These are phyloP conservation scores for Phalera bucephala DNA, from an alignment of 2,888 invertebrate species.

Conservation along the genomic window DNA sequence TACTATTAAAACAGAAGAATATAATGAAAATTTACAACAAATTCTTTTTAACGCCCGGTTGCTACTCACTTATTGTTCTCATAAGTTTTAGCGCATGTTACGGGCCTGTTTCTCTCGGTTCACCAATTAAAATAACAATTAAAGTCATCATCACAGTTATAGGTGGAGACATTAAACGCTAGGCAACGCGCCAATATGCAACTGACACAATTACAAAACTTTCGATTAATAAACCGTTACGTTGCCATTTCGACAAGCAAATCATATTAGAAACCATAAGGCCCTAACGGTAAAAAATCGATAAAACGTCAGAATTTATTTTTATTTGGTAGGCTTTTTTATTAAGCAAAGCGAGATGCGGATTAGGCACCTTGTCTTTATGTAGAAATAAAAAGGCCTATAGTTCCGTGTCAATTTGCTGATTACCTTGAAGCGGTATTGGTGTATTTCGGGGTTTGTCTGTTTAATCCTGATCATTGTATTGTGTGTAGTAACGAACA, in stretches of 20 bases:
- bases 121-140: background rate
- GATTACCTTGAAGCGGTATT: conserved; percentile 2
- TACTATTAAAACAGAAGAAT: too few relatives aligned
- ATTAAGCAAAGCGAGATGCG: background rate
- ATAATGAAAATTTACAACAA: too few relatives aligned
- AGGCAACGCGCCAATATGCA: conserved; percentile 10
- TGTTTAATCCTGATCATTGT: conserved; percentile 1
- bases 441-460: background rate
- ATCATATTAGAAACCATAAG: conserved; percentile 18
- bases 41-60: too few relatives aligned
- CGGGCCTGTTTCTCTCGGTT: background rate
- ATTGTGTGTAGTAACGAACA: too few relatives aligned
- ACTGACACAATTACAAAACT: conserved; percentile 21
- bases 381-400: background rate
- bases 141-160: background rate
- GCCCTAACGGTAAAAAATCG: conserved; percentile 14
- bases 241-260: conserved; percentile 11
- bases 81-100: too few relatives aligned
- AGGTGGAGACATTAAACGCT: background rate
- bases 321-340: too few relatives aligned
- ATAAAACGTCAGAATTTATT: background rate
- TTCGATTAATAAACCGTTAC: conserved; percentile 20
- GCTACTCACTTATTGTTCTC: too few relatives aligned
- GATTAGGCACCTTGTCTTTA: background rate
- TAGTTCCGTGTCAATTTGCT: conserved; percentile 1